phyloP scores from a whole-genome alignment of 2,113 vertebrate genomes.

The Dermatemys mawii region DNA sequence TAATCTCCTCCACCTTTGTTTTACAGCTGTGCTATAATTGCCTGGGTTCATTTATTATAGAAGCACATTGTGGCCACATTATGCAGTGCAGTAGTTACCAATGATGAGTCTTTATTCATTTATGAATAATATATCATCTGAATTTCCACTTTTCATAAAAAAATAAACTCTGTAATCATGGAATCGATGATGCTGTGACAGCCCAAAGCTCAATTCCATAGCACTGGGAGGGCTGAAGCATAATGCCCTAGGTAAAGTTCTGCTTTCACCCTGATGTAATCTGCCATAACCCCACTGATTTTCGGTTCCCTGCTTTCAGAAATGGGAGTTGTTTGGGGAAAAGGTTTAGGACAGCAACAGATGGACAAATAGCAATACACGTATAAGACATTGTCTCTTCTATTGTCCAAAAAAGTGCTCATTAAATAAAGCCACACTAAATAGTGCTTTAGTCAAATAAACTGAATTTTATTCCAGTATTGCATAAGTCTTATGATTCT shows the following conservation, averaged over 20 bases:
- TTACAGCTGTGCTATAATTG: conserved; percentile 66
- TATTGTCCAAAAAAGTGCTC: not conserved
- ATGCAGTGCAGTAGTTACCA: conserved; percentile 27
- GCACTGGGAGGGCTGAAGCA: not conserved
- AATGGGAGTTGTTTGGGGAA: not conserved
- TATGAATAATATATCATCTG: conserved; percentile 54
- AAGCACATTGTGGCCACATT: conserved; percentile 50
- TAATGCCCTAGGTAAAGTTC: not conserved
- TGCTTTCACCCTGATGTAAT: not conserved
- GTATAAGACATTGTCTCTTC: not conserved
- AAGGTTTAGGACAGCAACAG: not conserved
- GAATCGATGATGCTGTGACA: not conserved
- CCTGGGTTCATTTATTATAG: conserved; percentile 47
- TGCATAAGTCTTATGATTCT: not conserved
- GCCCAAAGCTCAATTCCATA: not conserved
- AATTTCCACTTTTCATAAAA: not conserved
- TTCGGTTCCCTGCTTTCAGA: not conserved
- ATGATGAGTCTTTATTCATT: conserved; percentile 35
- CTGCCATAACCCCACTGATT: not conserved
- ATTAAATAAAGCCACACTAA: not conserved
- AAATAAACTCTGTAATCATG: conserved; percentile 38
- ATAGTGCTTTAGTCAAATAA: not conserved
- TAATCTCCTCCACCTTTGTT: conserved; percentile 51
- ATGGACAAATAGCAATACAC: not conserved
- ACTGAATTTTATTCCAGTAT: not conserved